A percentile compares a stretch with the other conserved stretches of the same genome.
Conservation (phyloP, 2,888 invertebrate genomes). For the Cancer borealis region DNA sequence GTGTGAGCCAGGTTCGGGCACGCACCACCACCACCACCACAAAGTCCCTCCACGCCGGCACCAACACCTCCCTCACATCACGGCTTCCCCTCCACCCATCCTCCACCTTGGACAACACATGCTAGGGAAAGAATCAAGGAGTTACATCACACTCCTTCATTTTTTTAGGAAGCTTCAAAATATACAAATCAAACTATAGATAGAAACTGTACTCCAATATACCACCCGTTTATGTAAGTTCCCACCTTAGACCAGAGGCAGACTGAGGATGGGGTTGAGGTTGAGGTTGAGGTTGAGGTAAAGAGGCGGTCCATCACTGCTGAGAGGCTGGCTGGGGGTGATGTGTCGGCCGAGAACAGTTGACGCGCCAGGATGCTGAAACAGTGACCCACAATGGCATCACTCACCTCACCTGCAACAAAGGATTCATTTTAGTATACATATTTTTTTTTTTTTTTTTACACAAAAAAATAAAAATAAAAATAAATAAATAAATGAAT, state of each 20-base stretch:
- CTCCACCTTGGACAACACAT: slow-evolving; percentile 55
- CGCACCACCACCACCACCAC: slow-evolving; percentile 68
- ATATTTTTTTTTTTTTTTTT: background rate
- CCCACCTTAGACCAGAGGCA: slow-evolving; percentile 63
- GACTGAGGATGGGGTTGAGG: background rate
- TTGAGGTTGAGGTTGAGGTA: background rate
- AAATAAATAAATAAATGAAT: background rate
- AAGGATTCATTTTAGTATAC: no score
- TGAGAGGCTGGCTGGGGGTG: slow-evolving; percentile 42
- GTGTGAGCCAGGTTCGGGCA: slow-evolving; percentile 63
- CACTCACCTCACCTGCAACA: slow-evolving; percentile 66
- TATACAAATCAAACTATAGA: no score
- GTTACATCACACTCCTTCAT: background rate
- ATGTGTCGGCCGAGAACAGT: slow-evolving; percentile 50
- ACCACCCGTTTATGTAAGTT: background rate
- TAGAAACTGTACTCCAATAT: background rate
- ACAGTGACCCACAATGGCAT: slow-evolving; percentile 68
- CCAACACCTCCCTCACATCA: slow-evolving; percentile 43
- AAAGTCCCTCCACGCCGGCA: slow-evolving; percentile 68
- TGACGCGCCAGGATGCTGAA: slow-evolving; percentile 66
- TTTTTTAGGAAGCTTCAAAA: background rate
- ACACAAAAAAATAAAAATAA: no score
- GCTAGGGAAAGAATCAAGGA: slow-evolving; percentile 24
- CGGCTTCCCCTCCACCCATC: slow-evolving; percentile 25
- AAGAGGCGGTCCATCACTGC: slow-evolving; percentile 61